These are phyloP conservation scores for Drosophila parvula DNA, from an alignment of 1,140 invertebrate genomes.

Conservation along the genomic window DNA sequence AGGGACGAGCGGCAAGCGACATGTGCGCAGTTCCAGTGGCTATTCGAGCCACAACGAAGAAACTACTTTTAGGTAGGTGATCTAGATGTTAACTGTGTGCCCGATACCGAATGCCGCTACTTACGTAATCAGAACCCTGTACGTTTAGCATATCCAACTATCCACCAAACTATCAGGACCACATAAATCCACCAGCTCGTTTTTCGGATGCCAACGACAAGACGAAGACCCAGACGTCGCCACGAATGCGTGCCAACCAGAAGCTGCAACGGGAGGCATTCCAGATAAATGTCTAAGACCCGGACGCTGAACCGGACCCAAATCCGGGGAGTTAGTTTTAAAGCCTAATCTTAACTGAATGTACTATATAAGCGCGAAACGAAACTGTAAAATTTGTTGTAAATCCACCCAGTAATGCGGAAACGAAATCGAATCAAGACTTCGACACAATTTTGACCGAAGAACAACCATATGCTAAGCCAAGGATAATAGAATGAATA, in stretches of 20 bases:
- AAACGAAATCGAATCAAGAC: constrained; percentile 22
- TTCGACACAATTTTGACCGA: constrained; percentile 18
- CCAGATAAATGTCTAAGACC: constrained; percentile 88
- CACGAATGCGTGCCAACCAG: constrained; percentile 84
- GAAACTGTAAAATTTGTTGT: constrained; percentile 68
- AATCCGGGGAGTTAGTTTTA: constrained; percentile 27
- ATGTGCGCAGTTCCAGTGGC: constrained; percentile 89
- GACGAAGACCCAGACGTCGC: constrained; percentile 84
- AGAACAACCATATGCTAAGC: neutral
- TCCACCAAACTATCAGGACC: constrained; percentile 89
- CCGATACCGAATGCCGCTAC: constrained; percentile 46
- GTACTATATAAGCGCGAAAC: constrained; percentile 36
- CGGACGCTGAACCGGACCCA: neutral
- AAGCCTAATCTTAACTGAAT: constrained; percentile 40
- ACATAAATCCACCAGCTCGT: constrained; percentile 89
- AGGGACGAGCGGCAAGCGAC: constrained; percentile 85
- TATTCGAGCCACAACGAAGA: constrained; percentile 92
- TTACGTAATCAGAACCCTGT: constrained; percentile 72
- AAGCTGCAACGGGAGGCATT: constrained; percentile 88
- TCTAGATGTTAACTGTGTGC: constrained; percentile 3
- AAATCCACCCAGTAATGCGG: constrained; percentile 58
- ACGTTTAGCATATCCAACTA: constrained; percentile 88
- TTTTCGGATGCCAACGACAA: constrained; percentile 88
- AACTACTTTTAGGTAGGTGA: constrained; percentile 90
- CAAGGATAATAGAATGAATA: neutral